Percentiles rank a stretch among this genome's conserved stretches.
phyloP scores from a whole-genome alignment of 2,113 vertebrate species.

The Irena cyanogastra region DNA sequence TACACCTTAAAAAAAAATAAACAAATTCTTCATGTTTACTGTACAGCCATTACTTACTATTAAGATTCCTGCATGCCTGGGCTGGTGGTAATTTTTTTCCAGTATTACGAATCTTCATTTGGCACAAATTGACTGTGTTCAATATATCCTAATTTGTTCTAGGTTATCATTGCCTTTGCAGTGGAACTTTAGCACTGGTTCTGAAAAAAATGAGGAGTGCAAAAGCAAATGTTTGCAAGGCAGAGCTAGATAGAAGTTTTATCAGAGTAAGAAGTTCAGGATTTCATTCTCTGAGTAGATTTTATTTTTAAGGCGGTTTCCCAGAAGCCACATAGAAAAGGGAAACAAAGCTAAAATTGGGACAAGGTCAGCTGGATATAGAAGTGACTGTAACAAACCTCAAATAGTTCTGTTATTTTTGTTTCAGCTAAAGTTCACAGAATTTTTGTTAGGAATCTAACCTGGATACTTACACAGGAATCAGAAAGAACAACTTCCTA shows the following conservation, averaged over 20 bases:
- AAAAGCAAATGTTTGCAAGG: neutral
- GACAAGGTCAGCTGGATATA: conserved; percentile 52
- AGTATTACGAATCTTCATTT: neutral
- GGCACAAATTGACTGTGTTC: neutral
- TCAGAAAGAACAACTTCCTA: conserved; percentile 19
- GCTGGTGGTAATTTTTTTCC: neutral
- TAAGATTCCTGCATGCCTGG: neutral
- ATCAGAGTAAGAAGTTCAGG: neutral
- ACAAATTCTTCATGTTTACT: neutral
- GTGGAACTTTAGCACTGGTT: neutral
- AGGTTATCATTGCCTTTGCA: neutral
- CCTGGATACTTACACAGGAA: conserved; percentile 25
- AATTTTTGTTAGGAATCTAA: conserved; percentile 28
- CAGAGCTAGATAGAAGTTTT: neutral
- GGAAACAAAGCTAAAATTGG: conserved; percentile 61
- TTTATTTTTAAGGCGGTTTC: conserved; percentile 39
- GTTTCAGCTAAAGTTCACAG: conserved; percentile 45
- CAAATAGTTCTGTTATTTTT: conserved; percentile 63
- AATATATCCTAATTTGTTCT: neutral
- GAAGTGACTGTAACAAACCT: conserved; percentile 28
- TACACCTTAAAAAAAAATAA: neutral
- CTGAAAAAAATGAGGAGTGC: neutral
- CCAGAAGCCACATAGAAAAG: conserved; percentile 38
- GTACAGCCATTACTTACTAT: neutral
- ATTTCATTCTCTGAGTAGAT: conserved; percentile 2